These are phyloP conservation scores for Chironex yamaguchii DNA, from an alignment of 30 jellyfish, hydroid and myxozoan genomes.

Conservation along the genomic window DNA sequence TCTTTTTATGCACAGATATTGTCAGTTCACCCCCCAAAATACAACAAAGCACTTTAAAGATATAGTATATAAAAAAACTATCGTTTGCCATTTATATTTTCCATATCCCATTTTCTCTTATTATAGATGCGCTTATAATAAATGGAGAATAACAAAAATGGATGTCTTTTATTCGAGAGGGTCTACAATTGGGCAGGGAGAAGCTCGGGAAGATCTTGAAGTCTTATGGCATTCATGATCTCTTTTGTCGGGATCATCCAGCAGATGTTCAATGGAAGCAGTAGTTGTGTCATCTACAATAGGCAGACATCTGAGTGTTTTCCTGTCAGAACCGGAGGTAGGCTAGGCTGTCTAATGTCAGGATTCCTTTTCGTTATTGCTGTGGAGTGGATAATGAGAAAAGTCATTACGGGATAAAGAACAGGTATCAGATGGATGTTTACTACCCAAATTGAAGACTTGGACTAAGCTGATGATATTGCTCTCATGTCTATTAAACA, in stretches of 20 bases:
- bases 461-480: background rate
- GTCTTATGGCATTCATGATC: background rate
- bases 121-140: no score
- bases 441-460: background rate
- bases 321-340: background rate
- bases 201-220: background rate
- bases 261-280: background rate
- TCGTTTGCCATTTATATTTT: no score
- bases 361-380: background rate
- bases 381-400: background rate
- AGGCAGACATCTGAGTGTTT: background rate
- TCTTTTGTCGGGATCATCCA: no score
- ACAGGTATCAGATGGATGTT: background rate
- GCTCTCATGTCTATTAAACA: background rate
- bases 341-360: background rate
- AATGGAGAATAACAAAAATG: no score
- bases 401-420: background rate
- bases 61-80: no score
- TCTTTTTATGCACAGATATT: no score
- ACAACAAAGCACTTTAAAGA: no score
- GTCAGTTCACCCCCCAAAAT: no score
- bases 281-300: background rate
- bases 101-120: no score
- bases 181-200: no score
- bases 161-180: no score